Evolutionary conservation across 2,888 invertebrate genomes (phyloP).

Genomic region (Napeogenes sylphis): DNA sequence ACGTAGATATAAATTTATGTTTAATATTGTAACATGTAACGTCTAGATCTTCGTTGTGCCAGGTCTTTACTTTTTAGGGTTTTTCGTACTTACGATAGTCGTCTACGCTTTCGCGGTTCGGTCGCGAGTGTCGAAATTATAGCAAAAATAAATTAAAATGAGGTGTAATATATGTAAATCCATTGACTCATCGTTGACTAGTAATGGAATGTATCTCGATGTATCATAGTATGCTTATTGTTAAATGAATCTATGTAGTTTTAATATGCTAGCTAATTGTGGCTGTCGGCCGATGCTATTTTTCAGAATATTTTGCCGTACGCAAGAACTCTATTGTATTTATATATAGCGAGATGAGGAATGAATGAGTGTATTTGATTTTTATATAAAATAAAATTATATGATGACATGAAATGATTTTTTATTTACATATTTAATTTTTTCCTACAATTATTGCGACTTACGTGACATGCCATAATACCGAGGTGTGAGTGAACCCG

Average conservation of each 20-base stretch:
- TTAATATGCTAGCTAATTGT: slow-evolving; percentile 74
- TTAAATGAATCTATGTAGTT: slow-evolving; percentile 65
- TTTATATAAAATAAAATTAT: slow-evolving; percentile 76
- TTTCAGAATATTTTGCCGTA: slow-evolving; percentile 70
- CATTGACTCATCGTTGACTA: slow-evolving; percentile 38
- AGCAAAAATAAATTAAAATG: slow-evolving; percentile 64
- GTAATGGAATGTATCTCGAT: slow-evolving; percentile 57
- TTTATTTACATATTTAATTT: slow-evolving; percentile 30
- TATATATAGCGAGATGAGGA: slow-evolving; percentile 68
- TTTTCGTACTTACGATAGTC: slow-evolving; percentile 73
- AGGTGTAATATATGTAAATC: slow-evolving; percentile 68
- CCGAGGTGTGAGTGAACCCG: background rate
- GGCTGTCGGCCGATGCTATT: slow-evolving; percentile 76
- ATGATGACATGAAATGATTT: slow-evolving; percentile 53
- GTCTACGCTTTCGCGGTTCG: too few relatives aligned
- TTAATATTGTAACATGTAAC: slow-evolving; percentile 36
- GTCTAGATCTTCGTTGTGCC: slow-evolving; percentile 76
- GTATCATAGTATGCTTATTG: slow-evolving; percentile 64
- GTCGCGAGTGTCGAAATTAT: slow-evolving; percentile 52
- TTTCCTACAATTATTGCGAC: background rate
- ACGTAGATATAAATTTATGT: slow-evolving; percentile 52
- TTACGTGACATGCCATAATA: too few relatives aligned
- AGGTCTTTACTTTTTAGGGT: slow-evolving; percentile 68
- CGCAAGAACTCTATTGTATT: slow-evolving; percentile 68
- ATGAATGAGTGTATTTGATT: slow-evolving; percentile 73